phyloP scores from a whole-genome alignment of 2,797 vertebrate species.

The Phalloptychus januarius region DNA sequence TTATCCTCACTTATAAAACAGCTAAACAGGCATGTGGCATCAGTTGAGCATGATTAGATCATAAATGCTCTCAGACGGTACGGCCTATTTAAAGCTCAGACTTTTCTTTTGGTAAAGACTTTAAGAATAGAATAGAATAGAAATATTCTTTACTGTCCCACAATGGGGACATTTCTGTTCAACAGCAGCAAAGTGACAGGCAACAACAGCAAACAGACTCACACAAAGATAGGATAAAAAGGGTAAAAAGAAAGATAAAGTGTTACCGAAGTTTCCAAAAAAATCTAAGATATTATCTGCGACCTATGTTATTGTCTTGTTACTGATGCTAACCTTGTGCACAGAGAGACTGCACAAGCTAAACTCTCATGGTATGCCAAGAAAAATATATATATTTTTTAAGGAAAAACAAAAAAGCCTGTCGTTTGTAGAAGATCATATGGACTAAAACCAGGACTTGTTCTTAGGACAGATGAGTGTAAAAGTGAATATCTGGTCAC shows the following conservation, averaged over 20 bases:
- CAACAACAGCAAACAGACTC: no score
- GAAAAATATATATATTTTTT: not conserved
- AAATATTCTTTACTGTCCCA: no score
- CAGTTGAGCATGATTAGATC: not conserved
- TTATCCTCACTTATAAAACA: not conserved
- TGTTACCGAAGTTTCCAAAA: not conserved
- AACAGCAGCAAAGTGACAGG: no score
- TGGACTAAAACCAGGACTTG: not conserved
- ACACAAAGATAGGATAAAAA: not conserved
- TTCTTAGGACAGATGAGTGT: not conserved
- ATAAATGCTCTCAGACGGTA: not conserved
- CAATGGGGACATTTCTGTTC: no score
- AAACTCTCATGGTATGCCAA: not conserved
- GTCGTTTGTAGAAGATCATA: not conserved
- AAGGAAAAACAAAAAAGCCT: not conserved
- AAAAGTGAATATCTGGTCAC: not conserved
- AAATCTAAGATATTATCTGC: not conserved
- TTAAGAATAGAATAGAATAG: not conserved
- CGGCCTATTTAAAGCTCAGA: not conserved
- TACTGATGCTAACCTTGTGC: not conserved
- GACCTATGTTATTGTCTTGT: not conserved
- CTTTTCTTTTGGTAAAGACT: not conserved
- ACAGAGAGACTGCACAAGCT: not conserved
- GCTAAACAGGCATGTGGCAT: not conserved
- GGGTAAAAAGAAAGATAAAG: not conserved